Conservation (phyloP, 2,113 vertebrate species). For the Hippocampus guttulatus region DNA sequence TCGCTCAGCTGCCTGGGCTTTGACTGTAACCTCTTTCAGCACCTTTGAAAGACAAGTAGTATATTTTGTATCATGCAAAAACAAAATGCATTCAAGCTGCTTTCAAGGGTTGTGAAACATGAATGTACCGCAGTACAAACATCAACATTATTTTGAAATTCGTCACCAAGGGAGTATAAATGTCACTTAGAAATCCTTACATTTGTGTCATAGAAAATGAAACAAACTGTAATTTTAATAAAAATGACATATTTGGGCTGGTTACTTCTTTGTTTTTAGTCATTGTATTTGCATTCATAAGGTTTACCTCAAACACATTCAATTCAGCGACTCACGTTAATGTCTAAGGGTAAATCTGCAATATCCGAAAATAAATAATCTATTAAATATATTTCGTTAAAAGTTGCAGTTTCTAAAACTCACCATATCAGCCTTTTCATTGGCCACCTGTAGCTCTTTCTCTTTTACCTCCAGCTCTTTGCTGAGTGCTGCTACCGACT, state of each 20-base stretch:
- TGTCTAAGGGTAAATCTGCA: background rate
- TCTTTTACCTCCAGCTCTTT: slow-evolving; percentile 90
- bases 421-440: slow-evolving; percentile 90
- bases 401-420: background rate
- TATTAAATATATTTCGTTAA: background rate
- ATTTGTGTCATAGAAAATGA: background rate
- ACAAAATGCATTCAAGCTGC: no score
- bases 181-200: background rate
- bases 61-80: no score
- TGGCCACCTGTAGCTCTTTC: slow-evolving; percentile 87
- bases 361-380: background rate
- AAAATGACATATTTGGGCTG: background rate
- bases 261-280: background rate
- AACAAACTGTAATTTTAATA: background rate
- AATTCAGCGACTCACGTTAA: background rate
- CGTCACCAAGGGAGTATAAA: background rate
- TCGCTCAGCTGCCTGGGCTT: slow-evolving; percentile 88
- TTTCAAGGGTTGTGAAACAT: background rate
- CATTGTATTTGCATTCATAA: background rate
- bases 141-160: background rate
- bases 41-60: slow-evolving; percentile 71
- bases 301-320: no score
- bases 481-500: slow-evolving; percentile 85
- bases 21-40: slow-evolving; percentile 90
- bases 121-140: background rate